Conservation (phyloP, 2,113 vertebrate species). For the Nothobranchius furzeri region DNA sequence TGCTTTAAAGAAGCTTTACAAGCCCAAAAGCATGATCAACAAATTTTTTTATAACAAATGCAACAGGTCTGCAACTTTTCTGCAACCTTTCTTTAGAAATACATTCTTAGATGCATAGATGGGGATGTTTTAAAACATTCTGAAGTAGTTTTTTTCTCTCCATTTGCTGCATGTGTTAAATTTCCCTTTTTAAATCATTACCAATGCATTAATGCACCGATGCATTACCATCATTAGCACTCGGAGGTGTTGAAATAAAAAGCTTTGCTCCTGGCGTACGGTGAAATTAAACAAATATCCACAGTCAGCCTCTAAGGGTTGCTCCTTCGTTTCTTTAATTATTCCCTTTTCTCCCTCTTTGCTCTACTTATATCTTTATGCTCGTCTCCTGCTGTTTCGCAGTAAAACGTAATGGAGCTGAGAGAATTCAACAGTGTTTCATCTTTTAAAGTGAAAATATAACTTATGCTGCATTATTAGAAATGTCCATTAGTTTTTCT, state of each 20-base stretch:
- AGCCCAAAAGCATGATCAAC: not conserved
- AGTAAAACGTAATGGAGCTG: not conserved
- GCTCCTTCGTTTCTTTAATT: slow-evolving; percentile 23
- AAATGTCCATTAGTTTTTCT: not conserved
- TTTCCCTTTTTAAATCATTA: slow-evolving; percentile 41
- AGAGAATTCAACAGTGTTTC: slow-evolving; percentile 7
- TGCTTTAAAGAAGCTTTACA: not conserved
- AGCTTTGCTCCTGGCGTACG: slow-evolving; percentile 30
- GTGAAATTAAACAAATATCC: slow-evolving; percentile 57
- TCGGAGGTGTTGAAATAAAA: slow-evolving; percentile 49
- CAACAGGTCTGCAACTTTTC: not conserved
- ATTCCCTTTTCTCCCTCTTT: slow-evolving; percentile 15
- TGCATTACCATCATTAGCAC: slow-evolving; percentile 53
- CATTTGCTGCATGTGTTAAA: slow-evolving; percentile 5
- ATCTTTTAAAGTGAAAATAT: not conserved
- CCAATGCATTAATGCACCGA: slow-evolving; percentile 32
- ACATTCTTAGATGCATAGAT: not conserved
- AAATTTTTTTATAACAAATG: not conserved
- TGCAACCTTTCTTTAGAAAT: not conserved
- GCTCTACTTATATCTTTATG: not conserved
- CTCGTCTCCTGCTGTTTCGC: not conserved
- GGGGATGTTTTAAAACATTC: not conserved
- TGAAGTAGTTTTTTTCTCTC: not conserved
- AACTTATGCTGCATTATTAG: not conserved
- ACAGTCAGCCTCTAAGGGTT: slow-evolving; percentile 24